Evolutionary conservation across 2,797 vertebrate species (phyloP), one percentile per base, ranked within the genome.

Genomic region (Antennarius maculatus): DNA sequence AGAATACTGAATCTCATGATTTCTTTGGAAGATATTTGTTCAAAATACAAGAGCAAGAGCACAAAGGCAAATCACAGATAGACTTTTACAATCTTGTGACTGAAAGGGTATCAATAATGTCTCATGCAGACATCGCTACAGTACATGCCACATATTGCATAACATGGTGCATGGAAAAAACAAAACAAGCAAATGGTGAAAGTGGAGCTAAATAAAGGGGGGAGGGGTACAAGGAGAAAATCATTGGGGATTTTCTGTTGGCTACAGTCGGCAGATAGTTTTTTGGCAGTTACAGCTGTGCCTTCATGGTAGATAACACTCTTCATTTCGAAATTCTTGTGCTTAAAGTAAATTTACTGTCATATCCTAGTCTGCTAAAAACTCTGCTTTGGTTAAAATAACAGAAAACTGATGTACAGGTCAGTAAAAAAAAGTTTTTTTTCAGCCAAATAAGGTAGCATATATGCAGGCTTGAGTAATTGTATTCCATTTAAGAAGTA

Each of bases 61-160:
- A 59, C 56, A 61, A 53, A 69, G 42, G 43, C 58, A 75, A 82
- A 68, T 82, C 74, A 83, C 66, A 87, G 62, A 86, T 77, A 88
- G 80, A 64, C 77, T 50, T 86, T 87, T 79, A 79, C 74, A 81
- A 54, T 78, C 76, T 55, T 14, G 29, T 75, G 62, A 65, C 85
- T 81, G 46, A 17, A 3, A 82, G 81, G 86, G 79, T 69, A 76
- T 64, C 72, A 66, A 79, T 84, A 86, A 69, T 45, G 27, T 88
- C 80, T 85, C 70, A 82, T 55, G 42, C 61, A 54, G 6, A 2
- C 59, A 59, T 80, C 59, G 60, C 41, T 46, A 57, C 51, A 84
- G 54, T 84, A 87, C 86, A 86, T 84, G 65, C 64, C 85, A 81
- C 6, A 2, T 76, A 74, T 91, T 90, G 77, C 85, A 77, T 89